Conservation (phyloP, 2,113 vertebrate species). For the Eolophus roseicapilla region DNA sequence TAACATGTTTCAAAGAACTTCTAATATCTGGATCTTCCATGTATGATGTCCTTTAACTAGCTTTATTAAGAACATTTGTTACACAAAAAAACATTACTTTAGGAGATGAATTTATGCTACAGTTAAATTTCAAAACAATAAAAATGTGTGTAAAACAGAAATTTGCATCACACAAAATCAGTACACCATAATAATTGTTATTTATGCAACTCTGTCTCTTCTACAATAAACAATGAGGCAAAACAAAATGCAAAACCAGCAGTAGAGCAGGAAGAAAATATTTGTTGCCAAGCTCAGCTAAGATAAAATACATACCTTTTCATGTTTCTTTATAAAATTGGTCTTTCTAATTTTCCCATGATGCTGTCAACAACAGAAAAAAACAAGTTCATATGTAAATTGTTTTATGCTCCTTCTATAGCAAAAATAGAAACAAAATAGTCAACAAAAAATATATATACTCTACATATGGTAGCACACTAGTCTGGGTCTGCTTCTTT, state of each 20-base stretch:
- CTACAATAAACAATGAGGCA: neutral
- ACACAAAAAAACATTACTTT: neutral
- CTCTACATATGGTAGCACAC: neutral
- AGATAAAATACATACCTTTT: conserved; percentile 81
- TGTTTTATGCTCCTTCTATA: neutral
- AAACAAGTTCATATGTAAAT: neutral
- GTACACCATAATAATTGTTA: neutral
- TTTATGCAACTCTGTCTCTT: neutral
- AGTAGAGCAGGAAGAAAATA: neutral
- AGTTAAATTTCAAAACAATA: neutral
- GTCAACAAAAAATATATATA: neutral
- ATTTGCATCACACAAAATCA: neutral
- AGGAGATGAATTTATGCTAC: neutral
- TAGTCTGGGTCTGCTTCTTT: neutral
- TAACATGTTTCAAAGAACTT: neutral
- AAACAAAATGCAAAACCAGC: neutral
- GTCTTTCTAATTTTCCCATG: conserved; percentile 95
- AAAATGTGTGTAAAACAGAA: neutral
- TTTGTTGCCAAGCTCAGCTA: neutral
- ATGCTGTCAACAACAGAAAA: conserved; percentile 77
- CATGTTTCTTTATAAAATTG: conserved; percentile 92
- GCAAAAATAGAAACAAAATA: neutral
- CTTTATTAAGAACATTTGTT: neutral
- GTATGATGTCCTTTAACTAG: neutral
- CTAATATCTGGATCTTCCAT: neutral